Evolutionary conservation across 2,113 vertebrate genomes (phyloP).

Genomic region (Xenopus laevis): DNA sequence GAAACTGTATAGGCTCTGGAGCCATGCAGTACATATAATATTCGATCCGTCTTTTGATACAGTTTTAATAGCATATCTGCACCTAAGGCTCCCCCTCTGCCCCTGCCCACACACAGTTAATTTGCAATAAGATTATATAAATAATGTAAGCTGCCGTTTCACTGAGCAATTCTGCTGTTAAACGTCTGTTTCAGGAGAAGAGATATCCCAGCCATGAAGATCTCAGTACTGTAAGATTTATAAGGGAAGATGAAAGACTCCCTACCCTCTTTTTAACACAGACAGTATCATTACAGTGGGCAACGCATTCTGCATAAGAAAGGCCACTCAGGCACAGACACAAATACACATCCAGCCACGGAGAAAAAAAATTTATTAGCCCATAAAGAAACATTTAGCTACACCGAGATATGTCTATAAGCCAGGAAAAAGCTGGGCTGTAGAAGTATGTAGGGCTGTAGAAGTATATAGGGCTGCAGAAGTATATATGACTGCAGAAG

Average conservation of each 20-base stretch:
- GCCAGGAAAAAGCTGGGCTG: too few relatives aligned
- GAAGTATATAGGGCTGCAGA: too few relatives aligned
- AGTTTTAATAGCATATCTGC: not conserved
- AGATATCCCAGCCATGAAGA: slow-evolving; percentile 16
- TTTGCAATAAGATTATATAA: slow-evolving; percentile 28
- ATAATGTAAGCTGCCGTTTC: slow-evolving; percentile 36
- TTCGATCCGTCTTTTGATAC: not conserved
- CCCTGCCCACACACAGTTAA: slow-evolving; percentile 8
- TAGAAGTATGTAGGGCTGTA: too few relatives aligned
- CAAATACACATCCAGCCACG: too few relatives aligned
- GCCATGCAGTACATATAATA: not conserved
- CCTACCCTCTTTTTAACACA: slow-evolving; percentile 2
- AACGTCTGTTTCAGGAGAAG: slow-evolving; percentile 28
- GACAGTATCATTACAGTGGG: too few relatives aligned
- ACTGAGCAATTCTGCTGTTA: slow-evolving; percentile 21
- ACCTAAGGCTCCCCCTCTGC: not conserved
- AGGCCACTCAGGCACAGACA: too few relatives aligned
- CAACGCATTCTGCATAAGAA: too few relatives aligned
- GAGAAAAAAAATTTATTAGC: too few relatives aligned
- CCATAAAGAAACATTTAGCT: too few relatives aligned
- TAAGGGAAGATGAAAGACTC: slow-evolving; percentile 15
- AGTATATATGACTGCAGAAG: too few relatives aligned
- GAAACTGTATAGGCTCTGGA: too few relatives aligned
- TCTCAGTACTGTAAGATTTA: slow-evolving; percentile 14
- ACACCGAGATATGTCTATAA: too few relatives aligned